Percentiles rank a stretch among this genome's conserved stretches.
Evolutionary conservation across 1,140 invertebrate species (phyloP).

Genomic region (Heliconius hewitsoni): DNA sequence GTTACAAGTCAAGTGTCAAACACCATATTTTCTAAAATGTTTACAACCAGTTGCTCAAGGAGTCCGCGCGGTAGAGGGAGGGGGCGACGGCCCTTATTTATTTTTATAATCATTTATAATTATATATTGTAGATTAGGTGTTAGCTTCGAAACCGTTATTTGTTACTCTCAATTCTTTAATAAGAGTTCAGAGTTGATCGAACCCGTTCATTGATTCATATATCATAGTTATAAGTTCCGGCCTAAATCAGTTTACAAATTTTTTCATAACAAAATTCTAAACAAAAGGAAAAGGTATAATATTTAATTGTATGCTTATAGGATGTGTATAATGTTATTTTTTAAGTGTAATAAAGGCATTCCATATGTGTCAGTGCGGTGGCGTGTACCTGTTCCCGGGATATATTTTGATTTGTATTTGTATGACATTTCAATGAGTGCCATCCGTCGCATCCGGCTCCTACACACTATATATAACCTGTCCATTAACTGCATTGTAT

Average conservation of each 20-base stretch:
- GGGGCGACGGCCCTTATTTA: slow-evolving; percentile 71
- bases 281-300: slow-evolving; percentile 35
- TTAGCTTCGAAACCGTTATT: slow-evolving; percentile 51
- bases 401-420: slow-evolving; percentile 55
- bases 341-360: slow-evolving; percentile 78
- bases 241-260: slow-evolving; percentile 42
- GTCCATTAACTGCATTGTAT: slow-evolving; percentile 45
- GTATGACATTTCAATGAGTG: slow-evolving; percentile 62
- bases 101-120: slow-evolving; percentile 80
- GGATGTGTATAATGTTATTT: slow-evolving; percentile 71
- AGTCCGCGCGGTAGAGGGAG: slow-evolving; percentile 49
- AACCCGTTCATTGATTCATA: neutral
- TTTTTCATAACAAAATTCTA: slow-evolving; percentile 63
- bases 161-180: neutral
- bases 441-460: slow-evolving; percentile 61
- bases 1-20: slow-evolving; percentile 53
- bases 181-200: neutral
- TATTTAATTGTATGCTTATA: slow-evolving; percentile 67
- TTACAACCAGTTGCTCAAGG: slow-evolving; percentile 61
- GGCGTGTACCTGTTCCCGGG: slow-evolving; percentile 65
- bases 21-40: slow-evolving; percentile 51
- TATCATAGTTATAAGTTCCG: slow-evolving; percentile 18
- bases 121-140: slow-evolving; percentile 62
- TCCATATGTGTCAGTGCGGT: slow-evolving; percentile 77
- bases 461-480: neutral